Base-by-base conservation (phyloP, 2,113 vertebrate genomes). In the Tylochromis polylepis region DNA sequence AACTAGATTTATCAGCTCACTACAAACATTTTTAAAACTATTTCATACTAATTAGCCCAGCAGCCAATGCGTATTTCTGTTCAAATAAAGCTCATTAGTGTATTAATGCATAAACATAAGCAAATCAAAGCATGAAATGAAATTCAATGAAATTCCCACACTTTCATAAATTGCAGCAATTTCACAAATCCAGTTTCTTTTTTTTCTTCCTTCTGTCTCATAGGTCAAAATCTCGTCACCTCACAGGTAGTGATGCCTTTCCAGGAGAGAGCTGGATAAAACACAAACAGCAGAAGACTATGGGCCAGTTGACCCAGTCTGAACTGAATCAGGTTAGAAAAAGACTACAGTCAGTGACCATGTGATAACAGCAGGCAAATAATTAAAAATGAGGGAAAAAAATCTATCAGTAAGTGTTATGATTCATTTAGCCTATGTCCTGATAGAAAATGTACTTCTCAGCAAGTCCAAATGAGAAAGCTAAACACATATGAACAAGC, bases 191-290 rank as follows among this genome's bases (percentile, higher is more conserved):
- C 53, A 27, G 16, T 41, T 22, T 27, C 3, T 57, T 41, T 34
- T 55, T 10, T 53, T 29, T 43, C 41, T 79, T 15, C 51, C 24
- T 94, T 90, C 84, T 46, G 4, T 87, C 3, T 84, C 59, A 20
- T 91, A 98, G 98, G 92, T 95, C 96, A 60, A 99, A 97, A 94
- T 95, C 95, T 58, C 96, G 97, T 38, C 96, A 95, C 53, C 95
- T 94, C 87, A 95, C 97, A 22, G 87, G 92, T 92, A 89, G 93
- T 18, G 97, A 98, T 27, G 93, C 93, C 3, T 93, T 95, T 94
- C 93, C 95, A 85, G 96, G 92, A 83, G 98, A 99, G 24, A 91
- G 93, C 31, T 96, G 94, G 83, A 36, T 93, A 24, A 99, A 97
- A 93, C 91, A 96, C 87, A 97, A 96, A 92, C 97, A 95, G 43